Evolutionary conservation across 2,797 vertebrate genomes (phyloP).

Genomic region (Lemur catta): DNA sequence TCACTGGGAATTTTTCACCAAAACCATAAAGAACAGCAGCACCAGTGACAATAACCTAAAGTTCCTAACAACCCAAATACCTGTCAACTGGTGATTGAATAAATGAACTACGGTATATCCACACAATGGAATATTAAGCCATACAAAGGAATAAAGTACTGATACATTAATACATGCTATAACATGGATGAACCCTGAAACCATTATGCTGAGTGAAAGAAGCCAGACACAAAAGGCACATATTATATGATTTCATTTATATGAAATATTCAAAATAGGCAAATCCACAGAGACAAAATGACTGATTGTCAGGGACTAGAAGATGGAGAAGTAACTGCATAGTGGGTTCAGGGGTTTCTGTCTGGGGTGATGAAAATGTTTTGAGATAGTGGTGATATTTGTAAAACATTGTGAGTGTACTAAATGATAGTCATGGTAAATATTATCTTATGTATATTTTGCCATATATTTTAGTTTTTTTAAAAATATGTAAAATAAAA

Average conservation of each 20-base stretch:
- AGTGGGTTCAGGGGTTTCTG: neutral
- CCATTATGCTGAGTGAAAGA: neutral
- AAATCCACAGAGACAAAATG: neutral
- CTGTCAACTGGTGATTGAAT: too few relatives aligned
- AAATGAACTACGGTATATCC: neutral
- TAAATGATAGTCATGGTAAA: neutral
- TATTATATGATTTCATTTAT: neutral
- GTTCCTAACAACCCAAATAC: neutral
- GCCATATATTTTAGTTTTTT: neutral
- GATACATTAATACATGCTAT: too few relatives aligned
- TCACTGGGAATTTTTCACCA: neutral
- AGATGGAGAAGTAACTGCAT: neutral
- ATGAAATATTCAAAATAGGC: neutral
- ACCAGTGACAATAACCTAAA: neutral
- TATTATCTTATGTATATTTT: neutral
- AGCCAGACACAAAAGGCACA: neutral
- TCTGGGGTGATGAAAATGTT: neutral
- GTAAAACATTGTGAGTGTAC: neutral
- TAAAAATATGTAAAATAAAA: neutral
- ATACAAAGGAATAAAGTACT: neutral
- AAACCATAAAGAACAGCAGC: neutral
- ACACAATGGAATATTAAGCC: neutral
- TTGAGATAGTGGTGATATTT: neutral
- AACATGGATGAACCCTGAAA: neutral
- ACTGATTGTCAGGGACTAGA: neutral